These are phyloP conservation scores for Cyanoramphus novaezelandiae DNA, from an alignment of 2,113 vertebrate species.

Conservation along the genomic window DNA sequence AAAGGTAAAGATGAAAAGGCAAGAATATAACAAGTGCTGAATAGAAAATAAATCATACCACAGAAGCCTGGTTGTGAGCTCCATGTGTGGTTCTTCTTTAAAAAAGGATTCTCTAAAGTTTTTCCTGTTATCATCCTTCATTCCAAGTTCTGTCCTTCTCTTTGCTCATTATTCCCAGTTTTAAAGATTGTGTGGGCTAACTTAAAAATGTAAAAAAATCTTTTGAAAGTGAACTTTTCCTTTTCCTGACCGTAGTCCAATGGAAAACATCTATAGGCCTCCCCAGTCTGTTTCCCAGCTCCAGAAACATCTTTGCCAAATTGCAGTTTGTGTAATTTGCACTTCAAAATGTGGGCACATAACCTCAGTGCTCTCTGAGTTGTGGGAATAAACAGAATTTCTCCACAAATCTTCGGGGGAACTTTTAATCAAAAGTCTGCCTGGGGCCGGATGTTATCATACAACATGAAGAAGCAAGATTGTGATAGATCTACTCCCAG, in stretches of 20 bases:
- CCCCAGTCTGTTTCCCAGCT: background rate
- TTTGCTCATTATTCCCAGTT: background rate
- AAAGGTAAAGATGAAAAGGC: background rate
- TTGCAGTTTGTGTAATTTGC: slow-evolving; percentile 60
- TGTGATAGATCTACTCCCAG: slow-evolving; percentile 61
- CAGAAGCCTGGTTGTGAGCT: background rate
- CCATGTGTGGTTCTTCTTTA: background rate
- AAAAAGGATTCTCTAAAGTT: slow-evolving; percentile 21
- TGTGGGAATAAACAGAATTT: slow-evolving; percentile 68
- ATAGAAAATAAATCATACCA: background rate
- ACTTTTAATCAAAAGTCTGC: slow-evolving; percentile 65
- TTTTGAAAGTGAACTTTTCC: background rate
- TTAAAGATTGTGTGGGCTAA: background rate
- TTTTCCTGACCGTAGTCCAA: background rate
- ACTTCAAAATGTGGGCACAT: slow-evolving; percentile 63
- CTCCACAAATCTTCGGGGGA: slow-evolving; percentile 53
- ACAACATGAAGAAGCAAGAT: slow-evolving; percentile 60
- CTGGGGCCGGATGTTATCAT: slow-evolving; percentile 57
- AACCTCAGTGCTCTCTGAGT: slow-evolving; percentile 44
- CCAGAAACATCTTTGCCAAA: slow-evolving; percentile 29
- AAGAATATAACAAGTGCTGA: background rate
- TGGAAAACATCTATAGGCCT: background rate
- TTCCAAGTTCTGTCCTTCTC: background rate
- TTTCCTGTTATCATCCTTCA: background rate
- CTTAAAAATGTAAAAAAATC: background rate